Evolutionary conservation across 2,888 invertebrate genomes (phyloP), one percentile per base, ranked within the genome.

Genomic region (Brenthis daphne): DNA sequence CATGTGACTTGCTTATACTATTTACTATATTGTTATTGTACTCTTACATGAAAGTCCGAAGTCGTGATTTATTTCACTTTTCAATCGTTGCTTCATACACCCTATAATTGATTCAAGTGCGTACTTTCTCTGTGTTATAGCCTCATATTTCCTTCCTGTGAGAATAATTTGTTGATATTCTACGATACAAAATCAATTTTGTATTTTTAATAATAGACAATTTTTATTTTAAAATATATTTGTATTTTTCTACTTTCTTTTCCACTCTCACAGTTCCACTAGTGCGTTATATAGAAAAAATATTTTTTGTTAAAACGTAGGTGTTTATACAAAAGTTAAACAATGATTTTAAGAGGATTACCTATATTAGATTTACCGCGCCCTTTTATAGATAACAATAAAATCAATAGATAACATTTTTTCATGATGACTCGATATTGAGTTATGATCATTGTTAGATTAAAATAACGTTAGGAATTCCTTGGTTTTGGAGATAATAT

Each of bases 41-140:
- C 71, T 76, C 69, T 77, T 74, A 76, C 77, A 77, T 76, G 78
- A 80, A 81, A 81, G 20, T 20, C 20, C 20, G 20, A 20, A 20
- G 77, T 81, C 80, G 76, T 80, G 80, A 76, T 84, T 80, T 86
- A 85, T 85, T 88, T 85, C 78, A 85, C 86, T 88, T 76, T 79
- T 77, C 83, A 85, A 86, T 88, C 82, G 79, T 69, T 79, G 74
- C 80, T 81, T 82, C 82, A 74, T 76, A 77, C 80, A 80, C 80
- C 79, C 76, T 82, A 75, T 79, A 82, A 76, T 83, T 83, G 75
- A 70, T 78, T 78, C 77, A 76, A 78, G 76, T 80, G 79, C 74
- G 68, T 76, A 84, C 86, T 89, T 88, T 88, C 87, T 83, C 84
- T 79, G 75, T 79, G 76, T 73, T 77, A 73, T 72, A 60, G 53